A percentile compares a stretch with the other conserved stretches of the same genome.
Conservation (phyloP, 2,888 invertebrate species). For the Disparrhopalites patrizii region DNA sequence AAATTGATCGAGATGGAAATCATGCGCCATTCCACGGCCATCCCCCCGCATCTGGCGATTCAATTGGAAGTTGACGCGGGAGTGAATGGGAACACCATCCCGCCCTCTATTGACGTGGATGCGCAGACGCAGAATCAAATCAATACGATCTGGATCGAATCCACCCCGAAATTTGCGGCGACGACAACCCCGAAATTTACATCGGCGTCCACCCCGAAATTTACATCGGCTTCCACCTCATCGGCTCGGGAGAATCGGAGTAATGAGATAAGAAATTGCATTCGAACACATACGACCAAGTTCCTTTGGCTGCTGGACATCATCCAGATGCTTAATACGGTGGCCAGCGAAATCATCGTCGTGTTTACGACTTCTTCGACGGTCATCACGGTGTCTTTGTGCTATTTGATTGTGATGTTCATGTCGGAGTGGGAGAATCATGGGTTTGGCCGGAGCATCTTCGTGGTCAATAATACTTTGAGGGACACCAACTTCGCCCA, state of each 20-base stretch:
- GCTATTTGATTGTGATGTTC: conserved; percentile 9
- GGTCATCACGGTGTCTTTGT: conserved; percentile 9
- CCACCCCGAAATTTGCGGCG: too few relatives aligned
- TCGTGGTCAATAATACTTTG: neutral
- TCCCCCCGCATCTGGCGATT: too few relatives aligned
- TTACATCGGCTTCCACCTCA: too few relatives aligned
- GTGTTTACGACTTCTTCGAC: conserved; percentile 9
- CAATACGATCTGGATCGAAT: neutral
- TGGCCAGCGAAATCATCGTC: conserved; percentile 14
- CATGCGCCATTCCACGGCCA: too few relatives aligned
- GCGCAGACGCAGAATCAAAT: too few relatives aligned
- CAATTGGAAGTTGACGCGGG: too few relatives aligned
- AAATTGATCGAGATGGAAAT: neutral
- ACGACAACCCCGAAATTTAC: too few relatives aligned
- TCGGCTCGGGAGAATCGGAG: neutral
- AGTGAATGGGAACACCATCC: too few relatives aligned
- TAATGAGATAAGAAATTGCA: neutral
- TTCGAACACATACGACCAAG: neutral
- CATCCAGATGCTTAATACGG: neutral
- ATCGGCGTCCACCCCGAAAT: too few relatives aligned
- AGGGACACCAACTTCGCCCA: neutral
- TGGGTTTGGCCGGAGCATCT: neutral
- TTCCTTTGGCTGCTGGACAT: conserved; percentile 8
- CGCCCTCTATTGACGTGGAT: too few relatives aligned
- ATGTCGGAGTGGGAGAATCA: neutral